These are phyloP conservation scores for Vultur gryphus DNA, from an alignment of 2,797 vertebrate genomes.

Conservation along the genomic window DNA sequence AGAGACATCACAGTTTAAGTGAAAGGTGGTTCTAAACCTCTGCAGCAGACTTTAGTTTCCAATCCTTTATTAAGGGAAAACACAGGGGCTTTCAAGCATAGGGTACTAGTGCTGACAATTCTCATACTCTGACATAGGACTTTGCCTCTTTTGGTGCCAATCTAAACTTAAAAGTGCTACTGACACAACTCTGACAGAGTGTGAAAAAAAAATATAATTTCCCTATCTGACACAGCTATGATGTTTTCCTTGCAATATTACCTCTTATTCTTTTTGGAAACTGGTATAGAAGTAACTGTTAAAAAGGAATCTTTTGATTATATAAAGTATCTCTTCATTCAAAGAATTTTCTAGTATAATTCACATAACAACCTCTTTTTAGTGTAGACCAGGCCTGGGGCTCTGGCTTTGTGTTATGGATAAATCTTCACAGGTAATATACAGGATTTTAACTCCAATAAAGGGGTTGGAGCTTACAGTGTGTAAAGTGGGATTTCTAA, in stretches of 20 bases:
- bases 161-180: slow-evolving; percentile 13
- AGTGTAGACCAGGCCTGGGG: background rate
- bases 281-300: background rate
- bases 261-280: slow-evolving; percentile 32
- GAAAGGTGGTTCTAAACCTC: background rate
- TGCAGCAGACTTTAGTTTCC: background rate
- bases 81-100: background rate
- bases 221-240: slow-evolving; percentile 11
- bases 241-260: slow-evolving; percentile 32
- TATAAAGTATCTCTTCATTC: slow-evolving; percentile 14
- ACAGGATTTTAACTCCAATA: background rate
- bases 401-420: slow-evolving; percentile 16
- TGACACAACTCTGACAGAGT: background rate
- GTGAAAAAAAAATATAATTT: background rate
- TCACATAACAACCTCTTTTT: slow-evolving; percentile 50
- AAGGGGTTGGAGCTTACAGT: background rate
- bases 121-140: background rate
- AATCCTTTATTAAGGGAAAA: background rate
- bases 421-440: slow-evolving; percentile 21
- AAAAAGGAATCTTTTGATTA: slow-evolving; percentile 51
- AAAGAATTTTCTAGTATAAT: slow-evolving; percentile 42
- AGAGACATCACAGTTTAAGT: background rate
- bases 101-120: background rate
- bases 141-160: background rate
- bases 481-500: slow-evolving; percentile 20